phyloP scores from a whole-genome alignment of 2,113 vertebrate genomes.

The Trematocara unimaculatum region DNA sequence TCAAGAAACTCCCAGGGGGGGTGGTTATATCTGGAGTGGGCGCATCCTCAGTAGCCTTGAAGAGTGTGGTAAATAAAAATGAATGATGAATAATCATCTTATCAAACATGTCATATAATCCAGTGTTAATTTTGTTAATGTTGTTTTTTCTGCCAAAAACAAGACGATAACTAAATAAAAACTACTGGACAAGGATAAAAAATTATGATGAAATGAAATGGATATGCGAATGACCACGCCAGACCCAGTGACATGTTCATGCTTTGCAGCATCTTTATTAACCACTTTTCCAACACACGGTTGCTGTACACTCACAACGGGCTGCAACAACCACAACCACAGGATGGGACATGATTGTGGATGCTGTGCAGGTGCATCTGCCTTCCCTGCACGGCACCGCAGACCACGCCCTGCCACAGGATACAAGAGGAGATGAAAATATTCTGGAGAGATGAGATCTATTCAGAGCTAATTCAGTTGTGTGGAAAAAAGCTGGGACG shows the following conservation, averaged over 20 bases:
- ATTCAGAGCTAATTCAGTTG: background rate
- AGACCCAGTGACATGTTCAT: background rate
- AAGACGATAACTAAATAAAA: background rate
- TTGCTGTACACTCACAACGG: background rate
- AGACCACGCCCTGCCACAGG: background rate
- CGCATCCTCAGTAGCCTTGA: background rate
- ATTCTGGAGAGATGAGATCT: background rate
- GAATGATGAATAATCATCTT: background rate
- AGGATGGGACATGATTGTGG: background rate
- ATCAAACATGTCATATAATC: background rate
- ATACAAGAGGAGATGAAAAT: background rate
- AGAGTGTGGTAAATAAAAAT: background rate
- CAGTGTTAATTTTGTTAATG: background rate
- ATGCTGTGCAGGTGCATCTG: background rate
- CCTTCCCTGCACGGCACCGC: background rate
- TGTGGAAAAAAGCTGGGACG: background rate
- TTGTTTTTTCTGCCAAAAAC: background rate
- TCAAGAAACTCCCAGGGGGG: background rate
- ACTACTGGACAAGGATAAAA: background rate
- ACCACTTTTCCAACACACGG: background rate
- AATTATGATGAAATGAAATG: background rate
- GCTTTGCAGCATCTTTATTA: background rate
- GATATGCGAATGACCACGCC: background rate
- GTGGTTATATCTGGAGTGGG: background rate
- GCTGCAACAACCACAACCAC: background rate